Evolutionary conservation across 2,888 invertebrate species (phyloP), one percentile per base, ranked within the genome.

Genomic region (Andrena flavipes): DNA sequence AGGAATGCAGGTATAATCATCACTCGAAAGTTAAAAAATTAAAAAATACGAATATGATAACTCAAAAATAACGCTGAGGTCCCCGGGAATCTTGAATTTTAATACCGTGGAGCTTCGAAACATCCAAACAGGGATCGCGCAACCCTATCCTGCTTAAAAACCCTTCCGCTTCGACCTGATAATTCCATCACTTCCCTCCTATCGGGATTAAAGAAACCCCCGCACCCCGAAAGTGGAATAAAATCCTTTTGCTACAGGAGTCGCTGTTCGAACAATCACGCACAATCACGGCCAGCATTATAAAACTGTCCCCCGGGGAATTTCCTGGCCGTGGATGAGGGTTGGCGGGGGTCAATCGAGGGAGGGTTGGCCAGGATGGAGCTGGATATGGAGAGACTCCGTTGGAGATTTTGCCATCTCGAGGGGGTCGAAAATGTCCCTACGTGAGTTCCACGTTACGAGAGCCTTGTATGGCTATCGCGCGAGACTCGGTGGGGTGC

Each of bases 241-340:
- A 79, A 80, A 68, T 68, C 76, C 70, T 84, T 85, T 69, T 73
- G 72, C 77, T 71, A 65, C 76, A 68, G 76, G 63, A 78, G 87
- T 26, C 59, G 26, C 84, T 85, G 85, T 80, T 87, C 86, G 85
- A 84, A 90, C 91, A 92, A 92, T 92, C 91, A 90, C 90, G 90
- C 88, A 88, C 90, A 92, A 92, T 92, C 91, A 91, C 91, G 85
- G 84, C 80, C 84, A 85, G 89, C 90, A 91, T 92, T 92, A 90
- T 91, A 91, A 91, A 91, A 92, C 91, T 92, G 88, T 88, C 90
- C 92, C 88, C 83, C 82, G 72, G 92, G 89, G 91, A 90, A 75
- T 82, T 81, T 72, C 78, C 75, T 69, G 60, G 56, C 65, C 62
- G 69, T 33, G 70, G 60, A 68, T 42, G 65, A 65, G 81, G 73